These are phyloP conservation scores for Eupleurogrammus muticus DNA, from an alignment of 2,797 vertebrate genomes.

Conservation along the genomic window DNA sequence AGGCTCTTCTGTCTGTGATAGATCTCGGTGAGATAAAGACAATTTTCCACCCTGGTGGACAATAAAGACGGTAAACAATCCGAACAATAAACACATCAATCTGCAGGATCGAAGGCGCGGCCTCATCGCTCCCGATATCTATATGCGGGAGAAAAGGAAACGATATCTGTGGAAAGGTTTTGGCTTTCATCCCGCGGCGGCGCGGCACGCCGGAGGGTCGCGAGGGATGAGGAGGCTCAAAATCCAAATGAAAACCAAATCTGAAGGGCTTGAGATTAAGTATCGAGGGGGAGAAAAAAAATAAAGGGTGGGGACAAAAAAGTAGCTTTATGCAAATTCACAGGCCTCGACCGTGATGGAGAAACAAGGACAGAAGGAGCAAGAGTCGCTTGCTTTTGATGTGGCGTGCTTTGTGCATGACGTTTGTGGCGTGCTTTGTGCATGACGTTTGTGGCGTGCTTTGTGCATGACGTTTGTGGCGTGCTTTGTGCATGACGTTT, in stretches of 20 bases:
- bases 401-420: constrained; percentile 30
- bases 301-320: neutral
- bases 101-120: neutral
- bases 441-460: constrained; percentile 13
- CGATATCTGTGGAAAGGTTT: constrained; percentile 5
- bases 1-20: neutral
- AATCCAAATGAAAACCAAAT: constrained; percentile 44
- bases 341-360: constrained; percentile 21
- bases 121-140: constrained; percentile 3
- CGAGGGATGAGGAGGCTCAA: neutral
- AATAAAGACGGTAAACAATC: constrained; percentile 27
- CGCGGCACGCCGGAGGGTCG: neutral
- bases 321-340: constrained; percentile 11
- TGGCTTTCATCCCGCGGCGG: constrained; percentile 1
- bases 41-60: constrained; percentile 24
- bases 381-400: constrained; percentile 29
- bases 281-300: neutral
- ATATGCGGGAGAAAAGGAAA: constrained; percentile 12
- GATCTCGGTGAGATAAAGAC: constrained; percentile 11
- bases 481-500: constrained; percentile 32
- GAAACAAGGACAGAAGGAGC: constrained; percentile 8
- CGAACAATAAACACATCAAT: constrained; percentile 24
- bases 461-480: no score
- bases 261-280: constrained; percentile 22
- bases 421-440: constrained; percentile 15